These are phyloP conservation scores for Pseudorhombus dupliciocellatus DNA, from an alignment of 2,113 vertebrate species.

Conservation along the genomic window DNA sequence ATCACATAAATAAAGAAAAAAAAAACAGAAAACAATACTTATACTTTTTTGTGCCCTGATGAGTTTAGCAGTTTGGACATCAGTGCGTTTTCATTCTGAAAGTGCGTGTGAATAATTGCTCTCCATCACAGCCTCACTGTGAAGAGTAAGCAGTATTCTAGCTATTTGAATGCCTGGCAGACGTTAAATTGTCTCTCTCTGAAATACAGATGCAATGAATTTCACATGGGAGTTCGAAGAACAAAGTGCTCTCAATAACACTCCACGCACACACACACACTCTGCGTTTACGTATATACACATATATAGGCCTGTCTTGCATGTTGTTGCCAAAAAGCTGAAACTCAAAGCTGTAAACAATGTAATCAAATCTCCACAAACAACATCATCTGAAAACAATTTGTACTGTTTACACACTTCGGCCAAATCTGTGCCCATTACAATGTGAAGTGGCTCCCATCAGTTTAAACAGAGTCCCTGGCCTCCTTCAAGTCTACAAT, in stretches of 20 bases:
- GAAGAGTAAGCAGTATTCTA: conserved; percentile 39
- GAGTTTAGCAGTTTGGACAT: conserved; percentile 22
- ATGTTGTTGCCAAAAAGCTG: conserved; percentile 21
- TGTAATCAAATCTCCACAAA: conserved; percentile 22
- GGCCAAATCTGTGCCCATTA: conserved; percentile 12
- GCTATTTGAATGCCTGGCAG: conserved; percentile 34
- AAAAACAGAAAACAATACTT: conserved; percentile 4
- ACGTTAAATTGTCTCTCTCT: conserved; percentile 48
- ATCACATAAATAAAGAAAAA: background rate
- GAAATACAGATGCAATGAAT: conserved; percentile 60
- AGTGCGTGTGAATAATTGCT: conserved; percentile 28
- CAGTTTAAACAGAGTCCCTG: background rate
- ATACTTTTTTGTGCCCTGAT: conserved; percentile 1
- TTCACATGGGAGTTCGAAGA: conserved; percentile 63
- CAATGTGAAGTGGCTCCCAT: background rate
- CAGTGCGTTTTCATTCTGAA: conserved; percentile 22
- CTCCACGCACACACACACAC: conserved; percentile 17
- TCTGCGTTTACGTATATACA: background rate
- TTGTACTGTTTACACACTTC: conserved; percentile 34
- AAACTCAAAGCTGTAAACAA: conserved; percentile 65
- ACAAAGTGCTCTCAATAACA: conserved; percentile 60
- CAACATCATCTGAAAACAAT: conserved; percentile 15
- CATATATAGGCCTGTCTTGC: background rate
- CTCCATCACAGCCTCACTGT: conserved; percentile 34
- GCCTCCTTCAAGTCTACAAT: background rate